Conservation (phyloP, 37 sponge, comb jelly and placozoan species). For the Axinella damicornis region DNA sequence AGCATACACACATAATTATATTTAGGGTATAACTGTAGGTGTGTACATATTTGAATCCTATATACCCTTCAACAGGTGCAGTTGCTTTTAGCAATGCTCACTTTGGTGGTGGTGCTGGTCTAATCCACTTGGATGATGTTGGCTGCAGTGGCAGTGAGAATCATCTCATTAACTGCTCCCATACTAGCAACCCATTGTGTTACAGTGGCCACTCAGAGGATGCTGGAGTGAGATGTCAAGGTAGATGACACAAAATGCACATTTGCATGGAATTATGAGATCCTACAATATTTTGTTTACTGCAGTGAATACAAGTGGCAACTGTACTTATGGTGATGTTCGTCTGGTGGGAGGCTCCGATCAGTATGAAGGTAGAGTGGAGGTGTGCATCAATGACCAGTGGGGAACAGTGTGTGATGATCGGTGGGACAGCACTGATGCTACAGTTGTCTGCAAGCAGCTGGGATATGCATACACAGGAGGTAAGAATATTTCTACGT, state of each 20-base stretch:
- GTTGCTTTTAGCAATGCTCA: too few species aligned
- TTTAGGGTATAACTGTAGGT: too few species aligned
- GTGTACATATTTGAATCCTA: too few species aligned
- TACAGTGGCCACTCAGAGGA: conserved; percentile 8
- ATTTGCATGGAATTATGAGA: too few species aligned
- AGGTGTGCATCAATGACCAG: neutral
- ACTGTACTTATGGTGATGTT: neutral
- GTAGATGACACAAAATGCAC: too few species aligned
- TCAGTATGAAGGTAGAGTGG: neutral
- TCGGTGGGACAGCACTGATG: neutral
- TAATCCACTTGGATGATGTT: neutral
- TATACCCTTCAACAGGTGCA: too few species aligned
- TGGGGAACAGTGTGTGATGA: conserved; percentile 7
- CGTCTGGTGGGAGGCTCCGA: neutral
- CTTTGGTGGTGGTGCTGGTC: too few species aligned
- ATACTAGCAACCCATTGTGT: neutral
- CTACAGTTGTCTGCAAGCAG: neutral
- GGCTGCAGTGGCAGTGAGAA: conserved; percentile 3
- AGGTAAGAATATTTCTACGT: too few species aligned
- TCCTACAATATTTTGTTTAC: too few species aligned
- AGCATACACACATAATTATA: too few species aligned
- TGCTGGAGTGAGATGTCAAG: too few species aligned
- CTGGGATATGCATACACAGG: neutral
- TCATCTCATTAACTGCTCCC: neutral
- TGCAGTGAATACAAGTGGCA: neutral